Evolutionary conservation across 1,140 invertebrate genomes (phyloP), one percentile per base, ranked within the genome.

Genomic region (Amyelois transitella): DNA sequence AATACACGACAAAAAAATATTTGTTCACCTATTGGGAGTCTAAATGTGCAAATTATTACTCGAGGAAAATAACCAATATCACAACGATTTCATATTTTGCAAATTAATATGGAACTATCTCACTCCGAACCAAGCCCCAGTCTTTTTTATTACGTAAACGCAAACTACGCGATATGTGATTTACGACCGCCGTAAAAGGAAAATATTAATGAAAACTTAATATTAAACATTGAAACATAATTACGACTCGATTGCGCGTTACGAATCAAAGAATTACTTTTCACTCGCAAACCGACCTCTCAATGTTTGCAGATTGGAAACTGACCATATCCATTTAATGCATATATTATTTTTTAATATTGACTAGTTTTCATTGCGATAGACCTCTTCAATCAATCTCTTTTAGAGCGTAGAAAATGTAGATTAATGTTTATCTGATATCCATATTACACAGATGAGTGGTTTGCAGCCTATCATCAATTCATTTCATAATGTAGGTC

Each of bases 341-440:
- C 51, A 18, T 43, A 43, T 28, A 52, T 51, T 28, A 51, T 18
- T 14, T 32, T 25, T 43, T 43, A 43, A 21, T 43, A 52, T 28
- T 51, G 18, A 25, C 28, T 52, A 43, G 32, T 52, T 43, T 43
- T 43, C n/a, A 43, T 43, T 20, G 20, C 43, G n/a, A 38, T 43
- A 20, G 24, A 32, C 7, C 25, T 32, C 22, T 28, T 25, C 21
- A 24, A 66, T 64, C 28, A 75, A 77, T 73, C 77, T 72, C 77
- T 70, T 70, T 77, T 74, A 77, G 75, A 74, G 76, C 68, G 70
- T n/a, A n/a, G n/a, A n/a, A n/a, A n/a, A n/a, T n/a, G n/a, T n/a
- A n/a, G n/a, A n/a, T n/a, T n/a, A n/a, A n/a, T n/a, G n/a, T n/a
- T n/a, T n/a, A n/a, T n/a, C n/a, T n/a, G n/a, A n/a, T n/a, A n/a